These are phyloP conservation scores for Tipula lateralis DNA, from an alignment of 2,888 invertebrate species.

Conservation along the genomic window DNA sequence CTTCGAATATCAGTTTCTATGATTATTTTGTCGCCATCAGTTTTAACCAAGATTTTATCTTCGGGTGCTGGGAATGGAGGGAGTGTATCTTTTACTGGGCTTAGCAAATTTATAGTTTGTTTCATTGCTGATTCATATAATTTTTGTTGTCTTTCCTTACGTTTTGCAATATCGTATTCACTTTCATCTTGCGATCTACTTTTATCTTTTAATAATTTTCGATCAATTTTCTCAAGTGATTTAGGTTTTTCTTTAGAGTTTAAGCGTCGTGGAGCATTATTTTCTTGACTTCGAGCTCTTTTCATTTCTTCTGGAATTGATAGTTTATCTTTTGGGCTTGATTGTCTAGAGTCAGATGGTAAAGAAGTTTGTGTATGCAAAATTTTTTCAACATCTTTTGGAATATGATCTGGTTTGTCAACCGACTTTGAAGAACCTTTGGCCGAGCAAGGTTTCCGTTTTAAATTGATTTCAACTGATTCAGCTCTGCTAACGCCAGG, in stretches of 20 bases:
- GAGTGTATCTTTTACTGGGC: slow-evolving; percentile 66
- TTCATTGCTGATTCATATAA: slow-evolving; percentile 70
- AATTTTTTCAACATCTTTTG: slow-evolving; percentile 43
- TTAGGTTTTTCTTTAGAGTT: slow-evolving; percentile 63
- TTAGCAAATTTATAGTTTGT: slow-evolving; percentile 67
- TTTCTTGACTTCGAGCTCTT: slow-evolving; percentile 59
- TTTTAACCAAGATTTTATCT: slow-evolving; percentile 66
- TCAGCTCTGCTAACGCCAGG: slow-evolving; percentile 49
- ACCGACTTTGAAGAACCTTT: slow-evolving; percentile 40
- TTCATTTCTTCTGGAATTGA: slow-evolving; percentile 45
- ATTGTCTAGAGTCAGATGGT: slow-evolving; percentile 45
- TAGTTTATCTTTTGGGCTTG: slow-evolving; percentile 38
- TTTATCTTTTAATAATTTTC: slow-evolving; percentile 52
- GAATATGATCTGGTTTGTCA: slow-evolving; percentile 52
- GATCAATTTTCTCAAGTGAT: slow-evolving; percentile 58
- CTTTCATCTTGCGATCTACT: slow-evolving; percentile 69
- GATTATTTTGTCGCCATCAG: slow-evolving; percentile 64
- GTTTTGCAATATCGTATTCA: slow-evolving; percentile 63
- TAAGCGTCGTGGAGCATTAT: slow-evolving; percentile 46
- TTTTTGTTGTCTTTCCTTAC: slow-evolving; percentile 70
- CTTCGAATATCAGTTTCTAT: slow-evolving; percentile 69
- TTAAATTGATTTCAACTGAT: slow-evolving; percentile 45
- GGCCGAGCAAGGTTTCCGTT: background rate
- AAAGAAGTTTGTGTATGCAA: slow-evolving; percentile 55
- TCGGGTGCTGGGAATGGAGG: slow-evolving; percentile 69